Conservation (phyloP, 2,113 vertebrate species). For the Tragelaphus scriptus region DNA sequence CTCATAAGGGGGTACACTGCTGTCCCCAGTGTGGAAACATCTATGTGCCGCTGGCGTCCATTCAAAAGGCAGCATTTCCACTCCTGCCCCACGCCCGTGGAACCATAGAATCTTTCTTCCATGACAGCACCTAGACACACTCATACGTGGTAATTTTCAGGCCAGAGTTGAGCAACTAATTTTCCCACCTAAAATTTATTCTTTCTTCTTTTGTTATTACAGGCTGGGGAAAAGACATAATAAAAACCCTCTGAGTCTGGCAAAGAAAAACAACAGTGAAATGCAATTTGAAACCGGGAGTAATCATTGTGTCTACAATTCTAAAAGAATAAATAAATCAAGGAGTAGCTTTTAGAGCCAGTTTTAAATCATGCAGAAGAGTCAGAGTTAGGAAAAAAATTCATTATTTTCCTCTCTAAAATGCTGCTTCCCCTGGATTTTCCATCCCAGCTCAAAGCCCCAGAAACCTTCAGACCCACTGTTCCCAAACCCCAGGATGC, state of each 20-base stretch:
- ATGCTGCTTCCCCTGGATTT: not conserved
- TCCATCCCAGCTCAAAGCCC: not conserved
- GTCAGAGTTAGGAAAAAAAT: not conserved
- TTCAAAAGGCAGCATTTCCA: accelerated
- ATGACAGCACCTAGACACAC: accelerated
- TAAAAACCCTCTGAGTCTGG: not conserved
- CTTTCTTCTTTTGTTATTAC: constrained; percentile 28
- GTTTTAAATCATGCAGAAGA: not conserved
- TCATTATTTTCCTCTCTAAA: not conserved
- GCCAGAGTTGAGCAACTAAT: not conserved
- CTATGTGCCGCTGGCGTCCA: not conserved
- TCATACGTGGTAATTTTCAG: not conserved
- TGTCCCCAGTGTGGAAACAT: not conserved
- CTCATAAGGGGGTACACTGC: not conserved
- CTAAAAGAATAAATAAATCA: not conserved
- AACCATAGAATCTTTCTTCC: not conserved
- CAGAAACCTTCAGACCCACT: no score
- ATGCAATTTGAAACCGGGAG: not conserved
- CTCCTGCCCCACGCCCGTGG: accelerated
- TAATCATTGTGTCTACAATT: constrained; percentile 8
- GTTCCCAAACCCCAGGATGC: not conserved
- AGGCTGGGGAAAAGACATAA: not conserved
- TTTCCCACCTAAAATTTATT: constrained; percentile 28
- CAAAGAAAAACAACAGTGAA: not conserved
- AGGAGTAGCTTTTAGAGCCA: not conserved